A percentile compares a stretch with the other conserved stretches of the same genome.
Conservation (phyloP, 2,797 vertebrate genomes). For the Enteromius argenteus region DNA sequence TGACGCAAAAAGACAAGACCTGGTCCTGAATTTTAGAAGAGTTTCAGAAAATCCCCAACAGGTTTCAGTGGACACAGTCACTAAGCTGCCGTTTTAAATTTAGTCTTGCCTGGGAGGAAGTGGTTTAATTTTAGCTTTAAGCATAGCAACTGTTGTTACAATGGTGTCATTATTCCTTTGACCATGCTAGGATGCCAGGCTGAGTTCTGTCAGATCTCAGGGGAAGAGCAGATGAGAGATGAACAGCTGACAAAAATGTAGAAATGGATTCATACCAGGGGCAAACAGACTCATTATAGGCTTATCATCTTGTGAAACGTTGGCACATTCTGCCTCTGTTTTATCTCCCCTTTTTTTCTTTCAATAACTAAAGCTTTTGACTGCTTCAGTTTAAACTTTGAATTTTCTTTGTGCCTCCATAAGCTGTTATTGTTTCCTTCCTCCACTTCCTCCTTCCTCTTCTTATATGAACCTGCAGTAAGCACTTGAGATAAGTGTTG, state of each 20-base stretch:
- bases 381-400: background rate
- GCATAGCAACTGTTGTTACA: slow-evolving; percentile 36
- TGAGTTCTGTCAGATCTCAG: slow-evolving; percentile 23
- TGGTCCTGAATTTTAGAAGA: slow-evolving; percentile 8
- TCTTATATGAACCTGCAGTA: slow-evolving; percentile 1
- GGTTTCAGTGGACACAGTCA: slow-evolving; percentile 19
- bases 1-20: background rate
- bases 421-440: background rate
- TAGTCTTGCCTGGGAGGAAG: slow-evolving; percentile 25
- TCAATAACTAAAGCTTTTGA: slow-evolving; percentile 12
- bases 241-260: slow-evolving; percentile 41
- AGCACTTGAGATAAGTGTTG: slow-evolving; percentile 22
- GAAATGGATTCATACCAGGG: slow-evolving; percentile 26
- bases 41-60: slow-evolving; percentile 21
- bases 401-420: background rate
- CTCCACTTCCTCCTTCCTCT: slow-evolving; percentile 4
- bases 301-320: slow-evolving; percentile 19
- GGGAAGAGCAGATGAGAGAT: slow-evolving; percentile 33
- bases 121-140: slow-evolving; percentile 33
- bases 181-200: slow-evolving; percentile 27
- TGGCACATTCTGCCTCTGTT: slow-evolving; percentile 24
- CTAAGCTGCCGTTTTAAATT: slow-evolving; percentile 24
- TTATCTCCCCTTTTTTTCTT: background rate
- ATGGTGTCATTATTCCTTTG: slow-evolving; percentile 36
- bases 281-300: slow-evolving; percentile 34